These are phyloP conservation scores for Dorcus parallelipipedus DNA, from an alignment of 2,888 invertebrate species.

Conservation along the genomic window DNA sequence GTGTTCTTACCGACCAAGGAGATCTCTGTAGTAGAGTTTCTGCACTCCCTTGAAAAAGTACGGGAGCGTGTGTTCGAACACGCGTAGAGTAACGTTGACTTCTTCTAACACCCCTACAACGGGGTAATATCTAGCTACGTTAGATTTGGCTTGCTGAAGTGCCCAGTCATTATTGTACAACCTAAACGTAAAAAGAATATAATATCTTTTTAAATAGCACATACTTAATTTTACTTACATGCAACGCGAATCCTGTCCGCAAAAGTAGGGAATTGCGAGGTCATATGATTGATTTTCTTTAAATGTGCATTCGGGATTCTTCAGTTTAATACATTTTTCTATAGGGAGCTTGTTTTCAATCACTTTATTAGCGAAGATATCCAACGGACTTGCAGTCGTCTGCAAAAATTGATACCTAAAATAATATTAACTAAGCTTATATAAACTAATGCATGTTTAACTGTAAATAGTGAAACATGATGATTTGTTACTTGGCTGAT, in stretches of 20 bases:
- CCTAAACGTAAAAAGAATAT: constrained; percentile 36
- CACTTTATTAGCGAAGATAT: constrained; percentile 9
- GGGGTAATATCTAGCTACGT: constrained; percentile 56
- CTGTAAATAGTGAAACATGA: too few species aligned
- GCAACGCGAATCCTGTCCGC: constrained; percentile 59
- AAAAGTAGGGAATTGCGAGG: constrained; percentile 59
- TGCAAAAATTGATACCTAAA: constrained; percentile 15
- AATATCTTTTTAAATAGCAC: too few species aligned
- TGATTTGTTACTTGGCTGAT: too few species aligned
- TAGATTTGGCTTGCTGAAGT: constrained; percentile 53
- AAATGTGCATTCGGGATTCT: constrained; percentile 48
- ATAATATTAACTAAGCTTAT: neutral
- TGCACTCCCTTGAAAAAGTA: constrained; percentile 57
- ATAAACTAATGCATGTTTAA: too few species aligned
- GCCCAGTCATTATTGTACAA: constrained; percentile 55
- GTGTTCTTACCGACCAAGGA: constrained; percentile 48
- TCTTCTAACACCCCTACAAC: constrained; percentile 60
- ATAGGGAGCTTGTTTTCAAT: constrained; percentile 17
- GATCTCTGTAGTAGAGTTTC: constrained; percentile 49
- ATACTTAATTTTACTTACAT: constrained; percentile 48
- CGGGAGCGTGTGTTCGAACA: constrained; percentile 54
- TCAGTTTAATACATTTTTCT: constrained; percentile 40
- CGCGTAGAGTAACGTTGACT: constrained; percentile 54
- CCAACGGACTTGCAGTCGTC: constrained; percentile 15
- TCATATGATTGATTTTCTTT: constrained; percentile 45